Percentiles rank a stretch among this genome's conserved stretches.
Evolutionary conservation across 2,797 vertebrate species (phyloP).

Genomic region (Darevskia nairensis): DNA sequence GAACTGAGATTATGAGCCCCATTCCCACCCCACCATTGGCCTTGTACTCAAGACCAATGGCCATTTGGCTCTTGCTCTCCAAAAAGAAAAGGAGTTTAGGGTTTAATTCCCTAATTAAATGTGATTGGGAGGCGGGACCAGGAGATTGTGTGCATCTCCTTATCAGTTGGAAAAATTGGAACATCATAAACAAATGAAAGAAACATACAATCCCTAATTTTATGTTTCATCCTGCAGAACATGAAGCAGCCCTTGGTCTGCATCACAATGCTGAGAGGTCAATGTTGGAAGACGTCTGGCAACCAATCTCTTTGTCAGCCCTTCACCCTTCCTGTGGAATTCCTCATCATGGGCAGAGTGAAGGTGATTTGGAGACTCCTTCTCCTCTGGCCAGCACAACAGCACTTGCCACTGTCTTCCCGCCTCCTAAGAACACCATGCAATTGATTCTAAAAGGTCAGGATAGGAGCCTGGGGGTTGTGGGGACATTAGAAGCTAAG

Average conservation of each 20-base stretch:
- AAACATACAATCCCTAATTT: not conserved
- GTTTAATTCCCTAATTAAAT: too few species aligned
- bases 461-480: too few species aligned
- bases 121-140: too few species aligned
- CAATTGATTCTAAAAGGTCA: not conserved
- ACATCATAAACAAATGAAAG: too few species aligned
- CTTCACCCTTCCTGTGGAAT: not conserved
- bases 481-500: not conserved
- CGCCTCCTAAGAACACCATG: not conserved
- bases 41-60: too few species aligned
- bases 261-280: not conserved
- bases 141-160: too few species aligned
- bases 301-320: not conserved
- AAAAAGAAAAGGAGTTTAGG: too few species aligned
- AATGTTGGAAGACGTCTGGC: not conserved
- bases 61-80: too few species aligned
- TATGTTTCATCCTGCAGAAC: slow-evolving; percentile 35
- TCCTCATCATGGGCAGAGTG: not conserved
- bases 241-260: not conserved
- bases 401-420: not conserved
- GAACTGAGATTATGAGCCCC: too few species aligned
- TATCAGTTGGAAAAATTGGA: too few species aligned
- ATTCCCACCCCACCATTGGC: too few species aligned
- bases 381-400: not conserved
- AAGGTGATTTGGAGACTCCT: not conserved